These are phyloP conservation scores for Rotaria socialis DNA, from an alignment of 2,888 invertebrate species.

Conservation along the genomic window DNA sequence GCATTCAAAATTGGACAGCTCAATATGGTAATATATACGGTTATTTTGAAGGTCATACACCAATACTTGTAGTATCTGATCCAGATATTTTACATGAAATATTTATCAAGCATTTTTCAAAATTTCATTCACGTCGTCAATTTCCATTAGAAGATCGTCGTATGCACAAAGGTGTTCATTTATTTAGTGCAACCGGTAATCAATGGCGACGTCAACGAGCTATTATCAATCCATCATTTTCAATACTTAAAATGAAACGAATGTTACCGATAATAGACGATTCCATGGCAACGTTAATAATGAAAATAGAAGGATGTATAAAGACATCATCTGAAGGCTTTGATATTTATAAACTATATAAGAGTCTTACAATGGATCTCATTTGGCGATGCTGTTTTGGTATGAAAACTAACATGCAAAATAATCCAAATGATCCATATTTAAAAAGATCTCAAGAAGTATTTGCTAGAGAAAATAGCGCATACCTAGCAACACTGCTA, in stretches of 20 bases:
- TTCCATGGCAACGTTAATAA: neutral
- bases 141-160: conserved; percentile 44
- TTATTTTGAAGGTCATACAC: conserved; percentile 44
- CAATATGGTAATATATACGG: conserved; percentile 38
- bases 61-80: conserved; percentile 38
- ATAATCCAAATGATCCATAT: neutral
- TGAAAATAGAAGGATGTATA: neutral
- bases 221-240: neutral
- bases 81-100: conserved; percentile 38
- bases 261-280: neutral
- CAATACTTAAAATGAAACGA: neutral
- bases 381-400: neutral
- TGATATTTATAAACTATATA: neutral
- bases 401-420: neutral
- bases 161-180: neutral
- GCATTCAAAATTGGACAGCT: conserved; percentile 38
- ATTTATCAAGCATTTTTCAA: conserved; percentile 40
- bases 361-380: neutral
- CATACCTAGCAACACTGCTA: neutral
- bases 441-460: neutral
- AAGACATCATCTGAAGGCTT: neutral
- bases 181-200: conserved; percentile 41
- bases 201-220: conserved; percentile 38
- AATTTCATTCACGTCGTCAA: conserved; percentile 37
- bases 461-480: neutral